Conservation (phyloP, 2,888 invertebrate species). For the Drosophila longiperda region DNA sequence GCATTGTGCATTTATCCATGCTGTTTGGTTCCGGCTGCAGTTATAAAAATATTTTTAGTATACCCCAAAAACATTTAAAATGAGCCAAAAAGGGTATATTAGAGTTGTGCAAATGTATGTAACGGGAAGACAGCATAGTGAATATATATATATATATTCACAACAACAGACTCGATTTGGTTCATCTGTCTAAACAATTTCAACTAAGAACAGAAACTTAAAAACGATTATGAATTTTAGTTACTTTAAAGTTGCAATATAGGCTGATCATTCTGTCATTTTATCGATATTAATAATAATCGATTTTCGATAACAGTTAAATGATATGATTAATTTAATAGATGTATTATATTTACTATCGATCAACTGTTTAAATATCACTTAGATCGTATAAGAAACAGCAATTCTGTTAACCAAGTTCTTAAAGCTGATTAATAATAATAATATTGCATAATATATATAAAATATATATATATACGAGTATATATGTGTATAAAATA, state of each 20-base stretch:
- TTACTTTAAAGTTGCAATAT: background rate
- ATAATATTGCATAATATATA: background rate
- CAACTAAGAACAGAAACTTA: too few species aligned
- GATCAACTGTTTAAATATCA: background rate
- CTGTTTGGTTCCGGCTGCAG: conserved; percentile 1
- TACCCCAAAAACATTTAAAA: background rate
- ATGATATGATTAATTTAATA: background rate
- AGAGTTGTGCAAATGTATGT: background rate
- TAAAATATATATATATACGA: too few species aligned
- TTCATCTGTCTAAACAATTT: too few species aligned
- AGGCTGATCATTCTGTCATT: background rate
- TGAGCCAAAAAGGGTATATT: background rate
- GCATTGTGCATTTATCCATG: conserved; percentile 2
- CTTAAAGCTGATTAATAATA: background rate
- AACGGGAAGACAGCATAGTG: background rate
- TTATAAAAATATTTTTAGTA: background rate
- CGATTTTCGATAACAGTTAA: background rate
- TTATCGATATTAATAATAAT: background rate
- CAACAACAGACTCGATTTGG: background rate
- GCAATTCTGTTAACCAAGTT: too few species aligned
- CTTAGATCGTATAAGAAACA: too few species aligned
- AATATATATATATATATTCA: background rate
- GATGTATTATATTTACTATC: too few species aligned
- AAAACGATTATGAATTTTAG: background rate
- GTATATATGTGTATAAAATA: too few species aligned